Percentiles rank a stretch among this genome's conserved stretches.
phyloP scores from a whole-genome alignment of 2,113 vertebrate genomes.

The Bagarius yarrelli region DNA sequence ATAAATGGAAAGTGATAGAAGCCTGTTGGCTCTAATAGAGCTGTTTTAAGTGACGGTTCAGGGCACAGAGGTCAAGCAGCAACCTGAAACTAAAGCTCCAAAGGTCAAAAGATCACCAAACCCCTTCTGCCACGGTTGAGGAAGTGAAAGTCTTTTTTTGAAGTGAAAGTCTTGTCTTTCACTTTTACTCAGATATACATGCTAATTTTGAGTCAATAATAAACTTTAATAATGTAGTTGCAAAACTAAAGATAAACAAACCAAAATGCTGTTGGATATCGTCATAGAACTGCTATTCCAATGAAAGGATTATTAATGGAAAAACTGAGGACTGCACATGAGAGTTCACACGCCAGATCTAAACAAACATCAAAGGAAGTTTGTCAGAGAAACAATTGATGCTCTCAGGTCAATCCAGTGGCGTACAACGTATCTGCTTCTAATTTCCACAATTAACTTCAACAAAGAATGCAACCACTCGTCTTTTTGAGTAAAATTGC shows the following conservation, averaged over 20 bases:
- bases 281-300: not conserved
- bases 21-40: conserved; percentile 2
- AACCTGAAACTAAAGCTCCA: conserved; percentile 8
- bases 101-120: conserved; percentile 30
- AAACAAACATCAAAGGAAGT: conserved; percentile 62
- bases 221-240: too few species aligned
- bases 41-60: conserved; percentile 24
- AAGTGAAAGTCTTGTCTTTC: not conserved
- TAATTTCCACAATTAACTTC: conserved; percentile 69
- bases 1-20: not conserved
- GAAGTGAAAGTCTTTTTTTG: not conserved
- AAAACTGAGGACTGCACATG: conserved; percentile 47
- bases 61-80: conserved; percentile 34
- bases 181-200: not conserved
- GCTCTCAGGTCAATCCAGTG: conserved; percentile 14
- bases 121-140: not conserved
- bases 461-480: conserved; percentile 56
- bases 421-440: conserved; percentile 63
- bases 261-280: too few species aligned
- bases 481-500: conserved; percentile 23
- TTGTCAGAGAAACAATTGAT: not conserved
- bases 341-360: conserved; percentile 60
- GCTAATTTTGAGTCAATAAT: not conserved
- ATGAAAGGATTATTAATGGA: conserved; percentile 37
- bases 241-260: too few species aligned